These are phyloP conservation scores for Zosterops japonicus DNA, from an alignment of 2,113 vertebrate species.

Conservation along the genomic window DNA sequence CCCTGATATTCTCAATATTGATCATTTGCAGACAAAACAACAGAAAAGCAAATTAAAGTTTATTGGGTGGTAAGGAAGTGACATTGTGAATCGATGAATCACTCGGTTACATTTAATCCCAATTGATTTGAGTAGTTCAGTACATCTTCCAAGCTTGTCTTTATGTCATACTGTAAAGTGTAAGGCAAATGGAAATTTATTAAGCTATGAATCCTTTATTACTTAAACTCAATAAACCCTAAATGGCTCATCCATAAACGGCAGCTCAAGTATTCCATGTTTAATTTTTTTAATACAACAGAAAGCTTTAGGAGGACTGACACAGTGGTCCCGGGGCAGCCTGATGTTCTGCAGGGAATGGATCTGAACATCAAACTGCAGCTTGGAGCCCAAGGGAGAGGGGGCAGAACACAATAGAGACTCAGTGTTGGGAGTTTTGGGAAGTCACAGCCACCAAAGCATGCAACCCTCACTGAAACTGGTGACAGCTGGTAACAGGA, in stretches of 20 bases:
- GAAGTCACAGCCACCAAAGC: neutral
- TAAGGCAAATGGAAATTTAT: conserved; percentile 58
- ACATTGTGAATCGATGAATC: conserved; percentile 38
- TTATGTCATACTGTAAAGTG: neutral
- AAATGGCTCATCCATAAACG: conserved; percentile 32
- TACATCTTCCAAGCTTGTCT: conserved; percentile 14
- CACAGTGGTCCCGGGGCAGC: fast-evolving
- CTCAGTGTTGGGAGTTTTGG: fast-evolving
- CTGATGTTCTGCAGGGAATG: neutral
- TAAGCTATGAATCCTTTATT: conserved; percentile 62
- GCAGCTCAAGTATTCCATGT: neutral
- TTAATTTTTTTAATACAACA: conserved; percentile 15
- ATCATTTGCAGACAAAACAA: conserved; percentile 43
- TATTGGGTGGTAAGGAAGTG: conserved; percentile 8
- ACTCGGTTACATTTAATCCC: conserved; percentile 28
- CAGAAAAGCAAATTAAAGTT: conserved; percentile 53
- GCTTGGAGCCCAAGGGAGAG: neutral
- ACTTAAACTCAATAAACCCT: conserved; percentile 43
- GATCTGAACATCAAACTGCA: neutral
- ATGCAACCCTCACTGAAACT: fast-evolving
- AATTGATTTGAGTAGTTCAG: conserved; percentile 32
- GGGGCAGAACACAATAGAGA: neutral
- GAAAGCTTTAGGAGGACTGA: neutral
- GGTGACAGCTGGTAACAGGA: neutral
- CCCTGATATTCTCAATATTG: conserved; percentile 27